phyloP scores from a whole-genome alignment of 2,113 vertebrate species.

The Albula goreensis region DNA sequence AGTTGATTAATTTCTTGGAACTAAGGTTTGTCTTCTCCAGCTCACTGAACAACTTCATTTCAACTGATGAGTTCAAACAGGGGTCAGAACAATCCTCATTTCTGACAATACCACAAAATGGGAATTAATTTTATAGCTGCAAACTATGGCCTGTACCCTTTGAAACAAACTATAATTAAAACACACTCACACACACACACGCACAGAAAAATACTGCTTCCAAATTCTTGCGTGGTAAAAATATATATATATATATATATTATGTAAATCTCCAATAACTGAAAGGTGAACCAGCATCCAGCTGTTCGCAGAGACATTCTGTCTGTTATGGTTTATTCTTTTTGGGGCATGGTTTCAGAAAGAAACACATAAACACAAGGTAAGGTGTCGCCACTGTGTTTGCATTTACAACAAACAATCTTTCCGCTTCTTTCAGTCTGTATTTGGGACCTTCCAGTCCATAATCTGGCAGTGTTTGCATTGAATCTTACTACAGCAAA shows the following conservation, averaged over 20 bases:
- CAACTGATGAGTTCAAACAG: constrained; percentile 95
- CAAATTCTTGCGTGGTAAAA: not conserved
- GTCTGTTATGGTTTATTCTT: constrained; percentile 56
- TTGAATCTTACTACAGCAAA: constrained; percentile 64
- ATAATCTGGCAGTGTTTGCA: constrained; percentile 63
- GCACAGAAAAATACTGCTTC: not conserved
- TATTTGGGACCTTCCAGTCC: constrained; percentile 52
- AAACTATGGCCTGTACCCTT: constrained; percentile 57
- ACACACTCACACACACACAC: constrained; percentile 41
- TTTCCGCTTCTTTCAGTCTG: constrained; percentile 52
- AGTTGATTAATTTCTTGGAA: constrained; percentile 90
- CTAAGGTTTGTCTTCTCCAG: constrained; percentile 97
- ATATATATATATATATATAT: not conserved
- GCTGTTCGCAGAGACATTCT: constrained; percentile 51
- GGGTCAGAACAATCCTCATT: constrained; percentile 93
- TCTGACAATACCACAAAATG: constrained; percentile 89
- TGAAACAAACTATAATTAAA: constrained; percentile 67
- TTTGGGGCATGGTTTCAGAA: constrained; percentile 57
- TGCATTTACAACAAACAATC: constrained; percentile 19
- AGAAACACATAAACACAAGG: constrained; percentile 62
- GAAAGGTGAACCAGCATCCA: not conserved
- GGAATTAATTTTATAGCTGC: constrained; percentile 91
- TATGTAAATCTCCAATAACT: constrained; percentile 6
- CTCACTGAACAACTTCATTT: constrained; percentile 99
- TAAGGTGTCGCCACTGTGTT: constrained; percentile 60